A percentile compares a stretch with the other conserved stretches of the same genome.
Conservation (phyloP, 2,888 invertebrate species). For the Syritta pipiens region DNA sequence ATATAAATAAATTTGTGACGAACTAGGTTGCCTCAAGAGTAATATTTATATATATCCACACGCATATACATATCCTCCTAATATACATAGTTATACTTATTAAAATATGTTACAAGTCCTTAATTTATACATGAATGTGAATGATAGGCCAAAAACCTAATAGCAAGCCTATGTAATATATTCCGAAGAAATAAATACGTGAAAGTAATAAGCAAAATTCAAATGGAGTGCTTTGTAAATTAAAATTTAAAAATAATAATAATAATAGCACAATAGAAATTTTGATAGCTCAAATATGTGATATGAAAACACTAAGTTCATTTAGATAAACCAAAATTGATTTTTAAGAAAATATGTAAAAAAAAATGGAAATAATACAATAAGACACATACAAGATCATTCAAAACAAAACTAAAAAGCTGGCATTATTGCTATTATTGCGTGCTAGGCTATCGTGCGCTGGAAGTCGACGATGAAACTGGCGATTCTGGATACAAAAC, state of each 20-base stretch:
- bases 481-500: slow-evolving; percentile 64
- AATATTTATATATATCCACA: background rate
- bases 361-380: slow-evolving; percentile 23
- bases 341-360: background rate
- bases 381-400: slow-evolving; percentile 41
- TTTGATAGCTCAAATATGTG: slow-evolving; percentile 17
- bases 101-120: too few relatives aligned
- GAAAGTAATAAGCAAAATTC: slow-evolving; percentile 26
- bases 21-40: background rate
- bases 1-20: background rate
- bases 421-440: slow-evolving; percentile 61
- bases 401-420: slow-evolving; percentile 42
- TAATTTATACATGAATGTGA: too few relatives aligned
- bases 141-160: too few relatives aligned
- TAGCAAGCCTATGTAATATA: too few relatives aligned
- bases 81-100: too few relatives aligned
- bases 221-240: slow-evolving; percentile 66
- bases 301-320: slow-evolving; percentile 11
- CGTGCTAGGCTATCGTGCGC: slow-evolving; percentile 66
- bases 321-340: slow-evolving; percentile 9
- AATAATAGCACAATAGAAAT: slow-evolving; percentile 35
- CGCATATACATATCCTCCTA: too few relatives aligned
- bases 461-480: slow-evolving; percentile 67
- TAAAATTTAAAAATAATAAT: too few relatives aligned
- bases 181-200: too few relatives aligned